Percentiles rank a stretch among this genome's conserved stretches.
Conservation (phyloP, 2,888 invertebrate species). For the Diadegma fenestrale region DNA sequence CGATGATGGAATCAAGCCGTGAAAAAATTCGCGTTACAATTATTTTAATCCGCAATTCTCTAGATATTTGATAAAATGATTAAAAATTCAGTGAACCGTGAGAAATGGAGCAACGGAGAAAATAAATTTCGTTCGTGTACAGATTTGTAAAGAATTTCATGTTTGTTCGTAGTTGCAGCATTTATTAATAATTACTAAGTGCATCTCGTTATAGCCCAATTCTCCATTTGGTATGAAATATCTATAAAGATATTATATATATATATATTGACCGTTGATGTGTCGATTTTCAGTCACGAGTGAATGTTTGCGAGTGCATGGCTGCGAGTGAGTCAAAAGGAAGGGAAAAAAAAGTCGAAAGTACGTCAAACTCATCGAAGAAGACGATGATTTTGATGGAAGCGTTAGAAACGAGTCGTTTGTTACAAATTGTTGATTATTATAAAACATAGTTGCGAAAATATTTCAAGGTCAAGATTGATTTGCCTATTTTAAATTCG, state of each 20-base stretch:
- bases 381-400: slow-evolving; percentile 25
- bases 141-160: slow-evolving; percentile 42
- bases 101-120: slow-evolving; percentile 28
- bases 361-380: slow-evolving; percentile 46
- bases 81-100: background rate
- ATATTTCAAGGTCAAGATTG: background rate
- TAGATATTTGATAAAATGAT: background rate
- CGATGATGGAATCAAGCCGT: background rate
- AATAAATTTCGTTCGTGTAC: slow-evolving; percentile 19
- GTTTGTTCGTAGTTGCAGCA: slow-evolving; percentile 40
- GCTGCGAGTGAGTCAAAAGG: background rate
- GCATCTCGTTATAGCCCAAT: slow-evolving; percentile 44
- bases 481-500: background rate
- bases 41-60: background rate
- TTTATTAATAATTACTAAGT: slow-evolving; percentile 45
- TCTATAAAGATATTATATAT: background rate
- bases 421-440: slow-evolving; percentile 15
- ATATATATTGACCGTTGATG: background rate
- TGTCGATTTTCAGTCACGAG: slow-evolving; percentile 5
- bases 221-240: slow-evolving; percentile 32
- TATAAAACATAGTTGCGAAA: slow-evolving; percentile 9
- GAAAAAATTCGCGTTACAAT: background rate
- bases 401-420: slow-evolving; percentile 11
- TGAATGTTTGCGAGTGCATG: background rate
- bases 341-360: slow-evolving; percentile 30